Percentiles rank a stretch among this genome's conserved stretches.
phyloP scores from a whole-genome alignment of 1,140 invertebrate species.

The Drosophila baimaii region DNA sequence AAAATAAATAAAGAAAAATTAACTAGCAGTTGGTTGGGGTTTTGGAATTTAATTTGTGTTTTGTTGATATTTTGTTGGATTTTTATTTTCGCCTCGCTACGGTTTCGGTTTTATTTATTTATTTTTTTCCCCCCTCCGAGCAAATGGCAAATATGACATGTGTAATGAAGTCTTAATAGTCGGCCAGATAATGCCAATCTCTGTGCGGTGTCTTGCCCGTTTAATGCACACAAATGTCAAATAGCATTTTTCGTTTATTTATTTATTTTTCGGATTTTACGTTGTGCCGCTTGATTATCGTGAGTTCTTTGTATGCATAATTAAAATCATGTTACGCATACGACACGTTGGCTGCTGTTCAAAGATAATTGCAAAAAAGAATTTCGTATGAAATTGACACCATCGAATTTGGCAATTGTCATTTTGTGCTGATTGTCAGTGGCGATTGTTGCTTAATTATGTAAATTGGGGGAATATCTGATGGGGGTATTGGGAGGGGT shows the following conservation, averaged over 20 bases:
- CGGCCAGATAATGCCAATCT: constrained; percentile 65
- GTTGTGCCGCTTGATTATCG: constrained; percentile 27
- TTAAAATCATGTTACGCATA: constrained; percentile 78
- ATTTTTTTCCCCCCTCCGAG: background rate
- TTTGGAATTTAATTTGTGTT: constrained; percentile 70
- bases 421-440: constrained; percentile 16
- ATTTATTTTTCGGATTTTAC: constrained; percentile 11
- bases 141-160: constrained; percentile 80
- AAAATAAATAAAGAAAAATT: constrained; percentile 54
- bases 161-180: constrained; percentile 82
- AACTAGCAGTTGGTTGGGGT: constrained; percentile 66
- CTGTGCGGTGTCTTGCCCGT: constrained; percentile 46
- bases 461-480: constrained; percentile 10
- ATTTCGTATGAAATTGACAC: constrained; percentile 44
- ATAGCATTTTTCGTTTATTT: constrained; percentile 38
- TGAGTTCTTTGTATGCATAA: constrained; percentile 66
- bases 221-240: constrained; percentile 67
- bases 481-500: background rate
- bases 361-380: constrained; percentile 62
- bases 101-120: constrained; percentile 7
- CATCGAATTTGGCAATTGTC: constrained; percentile 35
- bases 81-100: constrained; percentile 9
- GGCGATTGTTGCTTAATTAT: constrained; percentile 25
- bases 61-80: constrained; percentile 34
- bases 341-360: constrained; percentile 62